phyloP scores from a whole-genome alignment of 2,888 invertebrate genomes.

The Autographa pulchrina region DNA sequence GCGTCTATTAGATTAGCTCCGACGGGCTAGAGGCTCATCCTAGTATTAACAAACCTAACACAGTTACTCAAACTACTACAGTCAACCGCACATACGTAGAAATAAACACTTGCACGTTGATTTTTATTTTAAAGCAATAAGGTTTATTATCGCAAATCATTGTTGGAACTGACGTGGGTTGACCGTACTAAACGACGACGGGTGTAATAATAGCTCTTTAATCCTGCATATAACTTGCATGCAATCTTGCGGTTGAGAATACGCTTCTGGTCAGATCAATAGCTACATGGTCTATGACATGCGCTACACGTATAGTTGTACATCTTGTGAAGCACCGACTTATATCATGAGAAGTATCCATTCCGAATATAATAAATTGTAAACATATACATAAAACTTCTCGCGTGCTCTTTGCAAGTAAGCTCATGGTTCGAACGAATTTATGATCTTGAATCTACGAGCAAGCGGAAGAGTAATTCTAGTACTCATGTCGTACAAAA shows the following conservation, averaged over 20 bases:
- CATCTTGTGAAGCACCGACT: neutral
- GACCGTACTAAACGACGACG: neutral
- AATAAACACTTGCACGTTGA: neutral
- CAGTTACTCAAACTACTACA: neutral
- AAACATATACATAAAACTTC: slow-evolving; percentile 4
- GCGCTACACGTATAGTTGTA: neutral
- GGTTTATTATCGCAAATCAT: neutral
- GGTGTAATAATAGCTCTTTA: no score
- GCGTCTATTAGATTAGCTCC: slow-evolving; percentile 8
- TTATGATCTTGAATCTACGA: neutral
- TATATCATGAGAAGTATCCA: neutral
- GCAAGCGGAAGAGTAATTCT: neutral
- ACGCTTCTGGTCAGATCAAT: neutral
- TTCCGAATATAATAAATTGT: neutral
- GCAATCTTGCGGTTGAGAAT: neutral
- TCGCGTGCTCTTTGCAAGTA: neutral
- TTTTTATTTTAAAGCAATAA: neutral
- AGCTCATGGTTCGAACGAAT: neutral
- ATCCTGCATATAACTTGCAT: no score
- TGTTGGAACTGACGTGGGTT: neutral
- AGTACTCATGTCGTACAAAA: neutral
- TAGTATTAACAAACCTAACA: slow-evolving; percentile 4
- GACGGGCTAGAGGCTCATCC: slow-evolving; percentile 5
- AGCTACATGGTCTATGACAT: neutral
- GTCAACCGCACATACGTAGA: neutral